Evolutionary conservation across 2,888 invertebrate genomes (phyloP), one percentile per base, ranked within the genome.

Genomic region (Choreutis nemorana): DNA sequence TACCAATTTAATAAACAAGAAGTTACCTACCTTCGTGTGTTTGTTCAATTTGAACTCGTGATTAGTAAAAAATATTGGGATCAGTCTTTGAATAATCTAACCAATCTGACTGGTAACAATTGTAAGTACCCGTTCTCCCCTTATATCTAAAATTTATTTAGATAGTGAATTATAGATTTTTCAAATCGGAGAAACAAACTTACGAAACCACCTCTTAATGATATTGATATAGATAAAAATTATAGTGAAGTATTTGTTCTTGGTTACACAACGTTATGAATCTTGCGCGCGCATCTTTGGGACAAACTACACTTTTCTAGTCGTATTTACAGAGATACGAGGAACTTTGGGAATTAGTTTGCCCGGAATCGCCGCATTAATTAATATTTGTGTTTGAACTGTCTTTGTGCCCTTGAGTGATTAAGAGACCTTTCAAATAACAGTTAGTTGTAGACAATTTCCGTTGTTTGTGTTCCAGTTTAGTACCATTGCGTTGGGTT

Each of bases 371-470:
- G 61, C 60, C 61, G 60, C 62, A 64, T 65, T 75, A 73, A 75
- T 75, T 75, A 73, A 75, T 75, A 72, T 75, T 73, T 75, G 70
- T 68, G 58, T 72, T 73, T 65, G 55, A 68, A 67, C 67, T 66
- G 67, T 65, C 70, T 63, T 60, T 58, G 50, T 64, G 66, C 62
- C 67, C 65, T 66, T 67, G 63, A 63, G 67, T 70, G 66, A 73
- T 71, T 71, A 72, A 67, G 57, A 53, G 63, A 63, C 67, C 66
- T 65, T 65, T 63, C 65, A 57, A 68, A 68, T 64, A 63, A 60
- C 61, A 55, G 59, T 67, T 66, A 62, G 51, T 56, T 57, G 54
- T 51, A 60, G 62, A 59, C 62, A 56, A 61, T 66, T 63, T 55
- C 50, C 52, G 51, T 55, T 65, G 58, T 62, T 70, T 66, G 57